These are phyloP conservation scores for Percopsis omiscomaycus DNA, from an alignment of 2,797 vertebrate species.

Conservation along the genomic window DNA sequence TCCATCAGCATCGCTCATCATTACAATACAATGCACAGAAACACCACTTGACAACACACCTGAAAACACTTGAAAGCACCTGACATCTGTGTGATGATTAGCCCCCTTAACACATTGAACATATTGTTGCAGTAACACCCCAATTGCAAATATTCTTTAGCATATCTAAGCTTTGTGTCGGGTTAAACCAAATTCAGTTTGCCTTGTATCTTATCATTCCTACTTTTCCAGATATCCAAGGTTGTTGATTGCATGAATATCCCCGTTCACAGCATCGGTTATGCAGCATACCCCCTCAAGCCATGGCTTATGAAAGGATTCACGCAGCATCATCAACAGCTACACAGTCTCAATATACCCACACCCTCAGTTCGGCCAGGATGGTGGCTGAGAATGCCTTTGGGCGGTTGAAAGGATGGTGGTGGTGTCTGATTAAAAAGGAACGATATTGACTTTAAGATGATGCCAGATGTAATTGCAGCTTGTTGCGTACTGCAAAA, in stretches of 20 bases:
- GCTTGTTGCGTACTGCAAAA: constrained; percentile 1
- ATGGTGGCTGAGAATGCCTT: not conserved
- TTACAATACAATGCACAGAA: too few relatives aligned
- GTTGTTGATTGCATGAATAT: not conserved
- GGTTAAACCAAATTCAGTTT: too few relatives aligned
- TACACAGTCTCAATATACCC: not conserved
- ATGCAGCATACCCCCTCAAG: not conserved
- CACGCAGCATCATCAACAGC: not conserved
- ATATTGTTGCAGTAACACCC: too few relatives aligned
- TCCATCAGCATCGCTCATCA: too few relatives aligned
- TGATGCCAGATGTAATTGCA: not conserved
- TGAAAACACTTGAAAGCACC: too few relatives aligned
- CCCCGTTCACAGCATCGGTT: not conserved
- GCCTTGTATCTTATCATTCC: not conserved
- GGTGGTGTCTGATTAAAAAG: not conserved
- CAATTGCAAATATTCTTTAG: too few relatives aligned
- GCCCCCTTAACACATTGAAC: too few relatives aligned
- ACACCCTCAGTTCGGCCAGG: not conserved
- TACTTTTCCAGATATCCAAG: not conserved
- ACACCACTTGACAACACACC: too few relatives aligned
- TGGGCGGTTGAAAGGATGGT: not conserved
- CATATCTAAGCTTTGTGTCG: too few relatives aligned
- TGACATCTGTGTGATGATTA: too few relatives aligned
- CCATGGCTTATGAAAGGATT: not conserved
- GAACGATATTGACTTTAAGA: not conserved